Evolutionary conservation across 2,888 invertebrate genomes (phyloP).

Genomic region (Rhyacophila evoluta): DNA sequence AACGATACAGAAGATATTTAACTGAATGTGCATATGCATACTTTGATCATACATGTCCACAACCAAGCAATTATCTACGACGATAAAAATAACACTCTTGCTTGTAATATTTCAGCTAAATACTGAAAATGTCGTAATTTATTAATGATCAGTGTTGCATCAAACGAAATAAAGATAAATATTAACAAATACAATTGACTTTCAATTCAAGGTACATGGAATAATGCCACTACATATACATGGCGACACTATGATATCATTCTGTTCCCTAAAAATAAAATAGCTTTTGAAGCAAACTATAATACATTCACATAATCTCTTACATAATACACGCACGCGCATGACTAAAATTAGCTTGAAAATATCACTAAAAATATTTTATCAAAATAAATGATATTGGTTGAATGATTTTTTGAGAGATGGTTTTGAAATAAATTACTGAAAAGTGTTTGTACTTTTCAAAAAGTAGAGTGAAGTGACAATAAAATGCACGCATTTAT

Average conservation of each 20-base stretch:
- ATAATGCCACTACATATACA: slow-evolving; percentile 20
- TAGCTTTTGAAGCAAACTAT: slow-evolving; percentile 40
- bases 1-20: too few species aligned
- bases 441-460: too few species aligned
- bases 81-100: neutral
- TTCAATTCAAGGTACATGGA: slow-evolving; percentile 31
- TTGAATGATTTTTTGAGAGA: neutral
- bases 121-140: neutral
- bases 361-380: slow-evolving; percentile 22
- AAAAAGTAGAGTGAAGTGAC: too few species aligned
- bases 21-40: neutral
- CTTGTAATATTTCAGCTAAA: neutral
- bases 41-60: neutral
- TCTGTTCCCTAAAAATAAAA: slow-evolving; percentile 26
- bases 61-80: neutral
- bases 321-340: neutral
- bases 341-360: slow-evolving; percentile 6
- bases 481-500: too few species aligned
- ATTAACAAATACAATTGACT: slow-evolving; percentile 30
- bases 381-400: neutral
- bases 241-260: slow-evolving; percentile 24
- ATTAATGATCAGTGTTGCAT: neutral
- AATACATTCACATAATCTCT: slow-evolving; percentile 11
- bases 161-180: neutral
- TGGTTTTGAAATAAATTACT: too few species aligned